Evolutionary conservation across 2,113 vertebrate genomes (phyloP), one percentile per base, ranked within the genome.

Genomic region (Tor tambroides): DNA sequence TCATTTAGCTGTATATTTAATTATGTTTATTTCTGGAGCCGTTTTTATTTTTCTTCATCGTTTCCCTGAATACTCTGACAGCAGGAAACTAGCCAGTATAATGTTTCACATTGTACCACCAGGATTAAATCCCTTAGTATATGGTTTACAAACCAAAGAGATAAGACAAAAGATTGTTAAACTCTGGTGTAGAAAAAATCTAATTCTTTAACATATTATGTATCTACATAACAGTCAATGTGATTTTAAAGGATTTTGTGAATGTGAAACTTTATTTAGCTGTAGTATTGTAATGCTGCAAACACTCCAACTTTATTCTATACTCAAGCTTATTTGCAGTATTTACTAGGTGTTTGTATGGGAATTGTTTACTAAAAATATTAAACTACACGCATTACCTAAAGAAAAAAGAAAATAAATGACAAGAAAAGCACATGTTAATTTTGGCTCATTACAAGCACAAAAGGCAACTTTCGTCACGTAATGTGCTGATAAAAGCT

Each of bases 131-230:
- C 56, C n/a, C n/a, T n/a, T n/a, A n/a, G n/a, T n/a, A n/a, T n/a
- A n/a, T n/a, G n/a, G n/a, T 23, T 86, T 94, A 54, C 92, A 94
- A 12, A 91, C 91, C 4, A 92, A 92, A 89, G 89, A 85, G 0
- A 63, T 94, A 43, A 51, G 87, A 77, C 71, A 90, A 1, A 90
- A 84, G 46, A 28, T 17, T 88, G 1, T 23, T 49, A 12, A n/a
- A 91, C 21, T 90, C 74, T 87, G 17, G n/a, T n/a, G 63, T 28
- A 63, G 3, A 32, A 86, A 61, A 51, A 51, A 12, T 12, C 46
- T 49, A 67, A 67, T 67, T 67, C 26, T 15, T 67, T 2, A 67
- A 30, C 28, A 14, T 4, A 65, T 67, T 30, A 30, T 67, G 15
- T 67, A 67, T 67, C 6, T 67, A 7, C 65, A 32, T 67, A 32